Evolutionary conservation across 2,113 vertebrate genomes (phyloP).

Genomic region (Hippopotamus amphibius): DNA sequence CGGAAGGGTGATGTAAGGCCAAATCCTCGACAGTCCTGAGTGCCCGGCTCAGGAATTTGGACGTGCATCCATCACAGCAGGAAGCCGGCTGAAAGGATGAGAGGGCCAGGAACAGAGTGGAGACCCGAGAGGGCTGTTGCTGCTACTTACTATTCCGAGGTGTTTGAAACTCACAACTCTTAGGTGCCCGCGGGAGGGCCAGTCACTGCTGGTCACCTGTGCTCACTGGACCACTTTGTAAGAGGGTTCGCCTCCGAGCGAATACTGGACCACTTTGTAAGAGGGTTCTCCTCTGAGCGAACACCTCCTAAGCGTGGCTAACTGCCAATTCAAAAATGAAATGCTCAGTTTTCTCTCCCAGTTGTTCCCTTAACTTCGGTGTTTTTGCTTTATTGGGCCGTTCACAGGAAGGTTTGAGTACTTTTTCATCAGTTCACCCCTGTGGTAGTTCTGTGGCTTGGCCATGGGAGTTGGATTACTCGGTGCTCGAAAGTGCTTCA

Average conservation of each 20-base stretch:
- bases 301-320: neutral
- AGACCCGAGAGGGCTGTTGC: neutral
- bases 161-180: neutral
- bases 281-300: neutral
- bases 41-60: neutral
- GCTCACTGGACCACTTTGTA: neutral
- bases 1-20: neutral
- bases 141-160: neutral
- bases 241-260: neutral
- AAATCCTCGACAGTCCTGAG: neutral
- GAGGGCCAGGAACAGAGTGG: neutral
- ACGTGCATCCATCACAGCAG: neutral
- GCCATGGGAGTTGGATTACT: neutral
- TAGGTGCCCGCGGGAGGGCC: fast-evolving
- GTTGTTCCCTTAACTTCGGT: neutral
- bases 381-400: neutral
- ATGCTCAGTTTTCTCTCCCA: neutral
- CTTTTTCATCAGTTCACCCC: neutral
- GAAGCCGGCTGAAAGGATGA: neutral
- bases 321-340: neutral
- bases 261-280: neutral
- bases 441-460: neutral
- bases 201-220: neutral
- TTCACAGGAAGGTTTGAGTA: neutral
- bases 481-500: neutral